These are phyloP conservation scores for Orcinus orca DNA, from an alignment of 2,113 vertebrate genomes.

Conservation along the genomic window DNA sequence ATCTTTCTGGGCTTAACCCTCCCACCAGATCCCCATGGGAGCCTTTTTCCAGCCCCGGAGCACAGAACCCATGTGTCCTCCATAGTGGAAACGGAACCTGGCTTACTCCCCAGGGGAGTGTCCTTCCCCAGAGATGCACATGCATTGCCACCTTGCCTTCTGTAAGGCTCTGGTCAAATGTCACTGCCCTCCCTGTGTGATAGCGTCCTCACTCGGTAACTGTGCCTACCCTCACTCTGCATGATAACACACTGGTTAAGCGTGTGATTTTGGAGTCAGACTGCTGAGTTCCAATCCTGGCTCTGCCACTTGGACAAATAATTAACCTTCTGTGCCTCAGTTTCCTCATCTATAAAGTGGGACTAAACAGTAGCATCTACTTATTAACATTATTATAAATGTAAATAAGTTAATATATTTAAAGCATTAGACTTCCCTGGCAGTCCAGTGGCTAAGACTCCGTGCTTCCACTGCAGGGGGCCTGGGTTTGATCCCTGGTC, in stretches of 20 bases:
- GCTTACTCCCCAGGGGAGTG: background rate
- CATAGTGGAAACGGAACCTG: background rate
- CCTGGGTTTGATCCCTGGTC: background rate
- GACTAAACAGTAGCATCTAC: background rate
- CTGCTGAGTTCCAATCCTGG: background rate
- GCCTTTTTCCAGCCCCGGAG: background rate
- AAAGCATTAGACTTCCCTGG: background rate
- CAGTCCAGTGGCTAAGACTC: background rate
- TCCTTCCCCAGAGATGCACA: background rate
- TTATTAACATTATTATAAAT: background rate
- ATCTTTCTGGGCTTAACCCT: background rate
- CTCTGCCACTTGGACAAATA: background rate
- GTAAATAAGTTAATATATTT: background rate
- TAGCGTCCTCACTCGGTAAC: fast-evolving
- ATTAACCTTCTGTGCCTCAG: background rate
- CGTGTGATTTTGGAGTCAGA: background rate
- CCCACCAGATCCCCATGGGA: background rate
- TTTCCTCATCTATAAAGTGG: background rate
- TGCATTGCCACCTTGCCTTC: background rate
- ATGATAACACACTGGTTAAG: no score
- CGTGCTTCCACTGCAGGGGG: background rate
- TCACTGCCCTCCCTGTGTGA: background rate
- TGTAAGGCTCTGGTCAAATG: background rate
- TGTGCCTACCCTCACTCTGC: background rate
- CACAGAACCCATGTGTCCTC: background rate